Base-by-base conservation (phyloP, 2,113 vertebrate genomes). In the Zapus hudsonius region DNA sequence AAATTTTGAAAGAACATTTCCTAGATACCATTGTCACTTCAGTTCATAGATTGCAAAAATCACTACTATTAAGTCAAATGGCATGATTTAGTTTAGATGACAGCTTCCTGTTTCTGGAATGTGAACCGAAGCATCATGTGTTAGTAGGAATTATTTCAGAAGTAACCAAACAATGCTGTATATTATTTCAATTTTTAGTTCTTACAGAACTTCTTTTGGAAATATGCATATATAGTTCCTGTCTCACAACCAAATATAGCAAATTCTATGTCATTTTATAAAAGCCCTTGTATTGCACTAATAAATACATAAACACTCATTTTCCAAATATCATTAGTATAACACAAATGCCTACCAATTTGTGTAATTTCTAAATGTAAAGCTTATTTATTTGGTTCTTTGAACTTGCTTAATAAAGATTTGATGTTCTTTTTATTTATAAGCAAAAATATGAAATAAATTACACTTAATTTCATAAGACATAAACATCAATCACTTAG, bases 401-500 rank as follows among this genome's bases (percentile, higher is more conserved):
- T 88, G 33, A 38, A 76, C 12, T 17, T 88, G 23, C 33, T 84
- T 84, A 66, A 57, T 80, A 87, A 87, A 73, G 23, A 29, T 52
- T 90, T 11, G 0, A 47, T 86, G 88, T 78, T 38, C 12, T n/a
- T n/a, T 87, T 88, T 1, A 31, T 42, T 89, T 91, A 36, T 5
- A 94, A 55, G 11, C 52, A 78, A 89, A 59, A 47, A 57, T 38
- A 70, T 78, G n/a, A 40, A 93, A 91, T 72, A 38, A 75, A 59
- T 89, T 40, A 40, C 25, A 73, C 33, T 78, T 67, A 59, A 81
- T 86, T 72, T 73, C 42, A 38, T 33, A 64, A 90, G 79, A 64
- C 22, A 4, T 38, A 40, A 80, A 8, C 12, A 75, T 74, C 38
- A 73, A 16, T 23, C 59, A 29, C 16, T 87, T 84, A 20, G 17